Conservation (phyloP, 2,113 vertebrate genomes). For the Apteryx owenii region DNA sequence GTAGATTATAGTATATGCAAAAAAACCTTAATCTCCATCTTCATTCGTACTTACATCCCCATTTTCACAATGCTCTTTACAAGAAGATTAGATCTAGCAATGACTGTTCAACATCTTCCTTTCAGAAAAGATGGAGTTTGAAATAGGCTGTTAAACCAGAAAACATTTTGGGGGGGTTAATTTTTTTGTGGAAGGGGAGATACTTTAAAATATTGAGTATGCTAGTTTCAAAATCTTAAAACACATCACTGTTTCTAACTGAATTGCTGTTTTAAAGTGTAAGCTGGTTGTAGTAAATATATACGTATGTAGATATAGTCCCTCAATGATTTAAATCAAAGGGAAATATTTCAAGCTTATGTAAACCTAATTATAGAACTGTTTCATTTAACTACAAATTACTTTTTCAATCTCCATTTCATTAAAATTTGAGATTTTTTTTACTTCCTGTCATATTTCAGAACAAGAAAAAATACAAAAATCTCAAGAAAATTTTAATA, state of each 20-base stretch:
- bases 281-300: not conserved
- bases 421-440: not conserved
- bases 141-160: not conserved
- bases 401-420: not conserved
- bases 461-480: not conserved
- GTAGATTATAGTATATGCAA: not conserved
- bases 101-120: not conserved
- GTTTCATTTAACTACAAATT: not conserved
- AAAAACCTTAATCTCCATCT: not conserved
- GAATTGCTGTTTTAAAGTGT: not conserved
- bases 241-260: not conserved
- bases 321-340: not conserved
- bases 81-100: not conserved
- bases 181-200: rapidly evolving
- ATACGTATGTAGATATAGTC: not conserved
- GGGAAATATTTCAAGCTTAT: not conserved
- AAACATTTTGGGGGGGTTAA: not conserved
- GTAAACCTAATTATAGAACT: not conserved
- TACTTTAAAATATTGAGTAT: not conserved
- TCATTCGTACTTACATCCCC: not conserved
- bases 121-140: not conserved
- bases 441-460: not conserved
- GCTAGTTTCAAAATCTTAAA: not conserved
- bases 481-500: not conserved
- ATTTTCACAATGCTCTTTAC: not conserved